phyloP scores from a whole-genome alignment of 1,140 invertebrate genomes.

The Antheraea pernyi region DNA sequence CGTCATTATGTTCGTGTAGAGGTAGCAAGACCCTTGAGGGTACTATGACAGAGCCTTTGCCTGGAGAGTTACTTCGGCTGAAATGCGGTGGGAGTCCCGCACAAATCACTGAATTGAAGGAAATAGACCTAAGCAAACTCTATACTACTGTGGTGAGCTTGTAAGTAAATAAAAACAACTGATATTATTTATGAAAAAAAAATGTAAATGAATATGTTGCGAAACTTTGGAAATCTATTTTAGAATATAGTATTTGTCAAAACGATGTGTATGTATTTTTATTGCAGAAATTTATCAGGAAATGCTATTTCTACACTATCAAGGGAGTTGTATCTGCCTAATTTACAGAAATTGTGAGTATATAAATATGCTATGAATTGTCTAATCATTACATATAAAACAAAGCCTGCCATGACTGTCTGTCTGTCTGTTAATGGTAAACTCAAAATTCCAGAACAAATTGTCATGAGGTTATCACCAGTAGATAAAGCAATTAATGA shows the following conservation, averaged over 20 bases:
- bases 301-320: conserved; percentile 72
- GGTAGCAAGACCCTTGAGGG: conserved; percentile 51
- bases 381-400: too few relatives aligned
- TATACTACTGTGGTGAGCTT: conserved; percentile 63
- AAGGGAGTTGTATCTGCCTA: conserved; percentile 65
- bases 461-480: too few relatives aligned
- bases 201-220: not conserved
- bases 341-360: conserved; percentile 74
- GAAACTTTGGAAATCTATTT: too few relatives aligned
- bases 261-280: not conserved
- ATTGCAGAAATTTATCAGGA: conserved; percentile 70
- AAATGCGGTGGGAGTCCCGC: conserved; percentile 63
- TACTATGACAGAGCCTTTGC: conserved; percentile 39
- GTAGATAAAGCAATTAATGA: too few relatives aligned
- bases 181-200: not conserved
- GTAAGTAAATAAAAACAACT: conserved; percentile 45
- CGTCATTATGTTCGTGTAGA: conserved; percentile 69
- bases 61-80: conserved; percentile 57
- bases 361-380: not conserved
- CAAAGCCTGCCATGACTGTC: too few relatives aligned
- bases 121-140: conserved; percentile 68
- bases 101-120: conserved; percentile 70
- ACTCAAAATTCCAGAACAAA: too few relatives aligned
- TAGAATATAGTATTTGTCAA: not conserved
- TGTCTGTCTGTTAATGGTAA: too few relatives aligned